Base-by-base conservation (phyloP, 1,140 invertebrate genomes). In the Physella acuta region DNA sequence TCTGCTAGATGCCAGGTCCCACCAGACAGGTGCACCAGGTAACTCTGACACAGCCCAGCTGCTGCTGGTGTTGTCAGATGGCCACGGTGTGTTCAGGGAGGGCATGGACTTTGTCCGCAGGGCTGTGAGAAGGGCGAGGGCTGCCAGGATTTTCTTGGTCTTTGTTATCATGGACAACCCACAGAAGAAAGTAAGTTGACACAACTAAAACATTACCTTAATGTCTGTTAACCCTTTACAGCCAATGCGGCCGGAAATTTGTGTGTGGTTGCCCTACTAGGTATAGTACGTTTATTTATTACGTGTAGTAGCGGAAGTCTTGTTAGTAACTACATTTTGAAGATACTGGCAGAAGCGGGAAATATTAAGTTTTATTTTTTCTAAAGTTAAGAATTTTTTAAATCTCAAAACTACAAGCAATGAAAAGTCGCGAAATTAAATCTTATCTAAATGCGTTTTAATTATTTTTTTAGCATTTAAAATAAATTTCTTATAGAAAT, bases 161-260 rank as follows among this genome's bases (percentile, higher is more conserved):
- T 99, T 98, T 82, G 89, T 99, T 49, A 92, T 99, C 65, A 90
- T 99, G 31, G 97, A 99, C 83, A 97, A 94, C 86, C 93, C 94
- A 3, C 87, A 90, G 49, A 94, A 92, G 80, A 93, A 95, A 88
- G 93, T 94, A 83, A 86, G 8, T 30, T 3, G n/a, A n/a, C 14
- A 8, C 31, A 14, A 16, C 8, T 61, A 3, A 31, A 20, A 61
- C 34, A 33, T 61, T 28, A 17, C 28, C n/a, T 31, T 34, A 14
- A 16, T 8, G n/a, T n/a, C n/a, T n/a, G n/a, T n/a, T n/a, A n/a
- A n/a, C n/a, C n/a, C n/a, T n/a, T n/a, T n/a, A n/a, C n/a, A n/a
- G n/a, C 33, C 44, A 14, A 49, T 49, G 44, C n/a, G 44, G 11
- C 8, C 11, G 26, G 26, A 56, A 14, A 56, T 16, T 16, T 56